Base-by-base conservation (phyloP, 2,113 vertebrate species). In the Notarius lentiginosus region DNA sequence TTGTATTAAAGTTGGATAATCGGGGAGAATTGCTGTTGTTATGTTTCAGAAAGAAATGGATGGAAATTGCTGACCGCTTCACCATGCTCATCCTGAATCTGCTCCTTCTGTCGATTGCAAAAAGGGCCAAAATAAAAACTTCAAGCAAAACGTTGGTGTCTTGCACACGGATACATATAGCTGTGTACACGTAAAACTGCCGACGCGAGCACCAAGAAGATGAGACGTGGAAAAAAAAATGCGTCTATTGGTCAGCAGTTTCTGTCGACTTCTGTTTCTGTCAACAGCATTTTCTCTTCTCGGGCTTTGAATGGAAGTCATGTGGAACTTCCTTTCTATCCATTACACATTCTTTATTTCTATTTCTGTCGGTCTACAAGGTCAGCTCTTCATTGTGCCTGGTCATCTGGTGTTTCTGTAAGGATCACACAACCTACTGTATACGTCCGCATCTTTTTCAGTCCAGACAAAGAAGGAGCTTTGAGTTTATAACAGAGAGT, bases 221-320 rank as follows among this genome's bases (percentile, higher is more conserved):
- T 70, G 51, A 86, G 17, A 47, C 7, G 30, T 4, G 17, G 4
- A 1, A 49, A 61, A 65, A 79, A 79, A 87, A 65, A 77, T 72
- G 88, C 88, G 65, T 87, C 90, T 86, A 63, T 1, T 89, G 76
- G 88, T 94, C 94, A 94, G 94, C 94, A 93, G 75, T 93, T 93
- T 90, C 90, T 83, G 87, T 91, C 63, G 41, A 88, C 79, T 89
- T 41, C 89, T 92, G 85, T 93, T 94, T 93, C 88, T 79, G 91
- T 91, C 92, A 93, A 93, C 91, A 91, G 86, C 88, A 91, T 93
- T 93, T 93, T 92, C 90, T 91, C 77, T 90, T 91, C 89, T 86
- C 75, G 92, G 86, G 82, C 87, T 91, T 87, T 91, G 89, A 90
- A 87, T 92, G 34, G 76, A 85, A 81, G 51, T 85, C 73, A 7